Evolutionary conservation across 2,888 invertebrate genomes (phyloP), one percentile per base, ranked within the genome.

Genomic region (Habroteleia sp.): DNA sequence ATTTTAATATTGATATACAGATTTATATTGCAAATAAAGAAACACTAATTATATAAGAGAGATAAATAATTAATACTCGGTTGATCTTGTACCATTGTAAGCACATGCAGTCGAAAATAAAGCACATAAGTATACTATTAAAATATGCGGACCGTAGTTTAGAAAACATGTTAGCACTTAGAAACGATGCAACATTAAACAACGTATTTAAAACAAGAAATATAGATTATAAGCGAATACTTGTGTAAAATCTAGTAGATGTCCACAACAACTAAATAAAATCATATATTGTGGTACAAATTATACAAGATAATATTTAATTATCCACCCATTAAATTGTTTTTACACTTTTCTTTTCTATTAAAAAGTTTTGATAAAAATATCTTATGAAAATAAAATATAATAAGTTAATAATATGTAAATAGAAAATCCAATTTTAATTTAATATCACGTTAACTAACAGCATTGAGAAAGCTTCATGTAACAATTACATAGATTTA

Each of bases 231-330:
- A 87, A 87, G 87, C 82, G 85, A 87, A 86, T 87, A 87, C 86
- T 85, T 87, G 87, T 88, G 87, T 88, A 88, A 87, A 87, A 87
- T 86, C 85, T 86, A 87, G 87, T 87, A 87, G 87, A 85, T 87
- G 87, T 87, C 87, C 87, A 87, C 87, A 87, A 87, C 84, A 87
- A 85, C 85, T 84, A 87, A 87, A 87, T 87, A 86, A 87, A 87
- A 87, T 84, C 87, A 87, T 87, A 87, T 87, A 87, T 87, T 87
- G 86, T 87, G 87, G 87, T 87, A 87, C 87, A 84, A 86, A 86
- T 85, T 83, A 85, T 80, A 84, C 76, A 46, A 17, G 17, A 3
- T 20, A 7, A 46, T 16, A 16, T 29, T 46, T 23, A 44, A 27
- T 44, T 0, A 11, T 6, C 41, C 14, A 41, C 1, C 16, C n/a